These are phyloP conservation scores for Nomada fucata DNA, from an alignment of 2,888 invertebrate genomes.

Conservation along the genomic window DNA sequence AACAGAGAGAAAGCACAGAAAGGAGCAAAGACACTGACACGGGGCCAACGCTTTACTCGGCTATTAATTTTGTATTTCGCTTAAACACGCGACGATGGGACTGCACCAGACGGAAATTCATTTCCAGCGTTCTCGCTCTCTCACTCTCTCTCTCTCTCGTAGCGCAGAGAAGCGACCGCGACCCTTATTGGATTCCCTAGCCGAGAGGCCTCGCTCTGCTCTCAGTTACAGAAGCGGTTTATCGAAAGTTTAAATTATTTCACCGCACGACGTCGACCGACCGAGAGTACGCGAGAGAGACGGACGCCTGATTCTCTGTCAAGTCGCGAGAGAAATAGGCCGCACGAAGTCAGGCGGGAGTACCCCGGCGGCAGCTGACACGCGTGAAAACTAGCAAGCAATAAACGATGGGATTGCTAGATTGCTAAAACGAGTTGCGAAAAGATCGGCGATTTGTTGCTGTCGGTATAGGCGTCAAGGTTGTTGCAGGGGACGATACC, in stretches of 20 bases:
- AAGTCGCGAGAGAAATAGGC: background rate
- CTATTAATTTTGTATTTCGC: conserved; percentile 74
- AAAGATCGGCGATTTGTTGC: no score
- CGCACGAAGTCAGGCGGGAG: background rate
- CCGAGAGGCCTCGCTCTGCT: conserved; percentile 59
- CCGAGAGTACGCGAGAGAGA: conserved; percentile 24
- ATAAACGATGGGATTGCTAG: background rate
- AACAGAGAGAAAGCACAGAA: conserved; percentile 39
- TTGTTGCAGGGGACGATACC: no score
- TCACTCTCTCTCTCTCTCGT: conserved; percentile 17
- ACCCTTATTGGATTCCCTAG: conserved; percentile 70
- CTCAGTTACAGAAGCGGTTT: conserved; percentile 71
- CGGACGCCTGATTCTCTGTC: conserved; percentile 32
- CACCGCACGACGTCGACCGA: conserved; percentile 55
- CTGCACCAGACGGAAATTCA: conserved; percentile 72
- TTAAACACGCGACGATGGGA: conserved; percentile 72
- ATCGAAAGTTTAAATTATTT: conserved; percentile 75
- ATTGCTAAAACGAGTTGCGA: no score
- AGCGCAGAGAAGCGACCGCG: conserved; percentile 55
- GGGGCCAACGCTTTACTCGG: conserved; percentile 50
- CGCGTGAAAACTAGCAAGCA: background rate
- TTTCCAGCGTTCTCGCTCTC: conserved; percentile 59
- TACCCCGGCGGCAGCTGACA: background rate
- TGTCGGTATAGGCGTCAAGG: no score
- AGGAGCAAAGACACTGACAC: conserved; percentile 51